Evolutionary conservation across 2,888 invertebrate genomes (phyloP).

Genomic region (Microctonus aethiopoides): DNA sequence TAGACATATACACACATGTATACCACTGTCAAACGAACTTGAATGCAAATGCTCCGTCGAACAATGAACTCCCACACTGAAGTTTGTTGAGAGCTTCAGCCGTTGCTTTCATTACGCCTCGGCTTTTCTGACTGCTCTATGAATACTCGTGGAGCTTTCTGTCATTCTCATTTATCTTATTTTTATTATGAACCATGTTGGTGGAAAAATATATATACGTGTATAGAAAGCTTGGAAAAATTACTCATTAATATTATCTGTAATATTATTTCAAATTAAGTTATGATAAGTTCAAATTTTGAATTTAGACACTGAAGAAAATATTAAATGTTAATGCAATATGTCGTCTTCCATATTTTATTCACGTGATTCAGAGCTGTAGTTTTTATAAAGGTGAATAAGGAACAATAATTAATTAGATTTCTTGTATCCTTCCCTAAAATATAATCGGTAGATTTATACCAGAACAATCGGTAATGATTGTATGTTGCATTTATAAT

Average conservation of each 20-base stretch:
- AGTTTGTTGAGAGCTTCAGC: conserved; percentile 16
- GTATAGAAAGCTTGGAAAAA: background rate
- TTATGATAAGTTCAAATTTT: background rate
- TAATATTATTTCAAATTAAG: background rate
- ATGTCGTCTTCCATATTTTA: no score
- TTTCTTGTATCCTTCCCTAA: no score
- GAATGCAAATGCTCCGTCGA: conserved; percentile 28
- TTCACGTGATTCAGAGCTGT: no score
- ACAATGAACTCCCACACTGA: conserved; percentile 32
- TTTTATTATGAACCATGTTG: background rate
- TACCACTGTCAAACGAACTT: conserved; percentile 6
- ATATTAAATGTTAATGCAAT: no score
- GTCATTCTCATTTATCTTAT: background rate
- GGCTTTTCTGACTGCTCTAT: background rate
- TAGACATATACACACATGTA: background rate
- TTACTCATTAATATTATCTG: background rate
- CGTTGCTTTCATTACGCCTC: conserved; percentile 13
- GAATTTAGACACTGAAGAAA: no score
- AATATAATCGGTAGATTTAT: no score
- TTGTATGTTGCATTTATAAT: no score
- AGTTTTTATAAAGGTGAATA: no score
- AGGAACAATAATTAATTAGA: no score
- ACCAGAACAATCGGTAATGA: no score
- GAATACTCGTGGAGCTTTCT: background rate
- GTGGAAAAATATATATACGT: background rate